Evolutionary conservation across 1,140 invertebrate genomes (phyloP), one percentile per base, ranked within the genome.

Genomic region (Meteorus sp.): DNA sequence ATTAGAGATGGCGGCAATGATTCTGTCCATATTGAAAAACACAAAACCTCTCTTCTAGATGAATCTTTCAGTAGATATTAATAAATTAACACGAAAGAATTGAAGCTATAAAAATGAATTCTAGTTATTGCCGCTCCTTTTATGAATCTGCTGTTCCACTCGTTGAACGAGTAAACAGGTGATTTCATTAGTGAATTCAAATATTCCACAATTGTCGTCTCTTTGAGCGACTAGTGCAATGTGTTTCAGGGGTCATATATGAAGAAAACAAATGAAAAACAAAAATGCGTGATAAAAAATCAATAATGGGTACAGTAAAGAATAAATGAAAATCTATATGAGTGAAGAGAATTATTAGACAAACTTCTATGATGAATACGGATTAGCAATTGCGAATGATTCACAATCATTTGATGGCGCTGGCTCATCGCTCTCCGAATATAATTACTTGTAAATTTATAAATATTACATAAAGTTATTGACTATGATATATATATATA

Each of bases 381-480:
- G 23, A 48, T 48, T 48, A 27, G 45, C 9, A 23, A 48, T 48
- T 48, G 45, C n/a, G n/a, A 15, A 11, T 3, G 3, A 47, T 33
- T 50, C 25, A 50, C 22, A 19, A 50, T 31, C 19, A 39, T 7
- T 53, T 31, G 61, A 64, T 72, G 64, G 67, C 66, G 64, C 65
- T 73, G 70, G 68, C 67, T 73, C 69, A 75, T 56, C 66, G 64
- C 61, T 74, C 70, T 72, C 74, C 64, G 70, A 70, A 27, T 27
- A 68, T 64, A 67, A 71, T 70, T 62, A 76, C 68, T 76, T 78
- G 72, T 78, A 78, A 74, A 77, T 78, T 78, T 77, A 77, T 78
- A 78, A 76, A 78, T 77, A 78, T 71, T 55, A 56, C 61, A 66
- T 64, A 71, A 72, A 60, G 65, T 64, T 66, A 75, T 67, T 68